Base-by-base conservation (phyloP, 1,140 invertebrate species). In the Protaetia brevitarsis region DNA sequence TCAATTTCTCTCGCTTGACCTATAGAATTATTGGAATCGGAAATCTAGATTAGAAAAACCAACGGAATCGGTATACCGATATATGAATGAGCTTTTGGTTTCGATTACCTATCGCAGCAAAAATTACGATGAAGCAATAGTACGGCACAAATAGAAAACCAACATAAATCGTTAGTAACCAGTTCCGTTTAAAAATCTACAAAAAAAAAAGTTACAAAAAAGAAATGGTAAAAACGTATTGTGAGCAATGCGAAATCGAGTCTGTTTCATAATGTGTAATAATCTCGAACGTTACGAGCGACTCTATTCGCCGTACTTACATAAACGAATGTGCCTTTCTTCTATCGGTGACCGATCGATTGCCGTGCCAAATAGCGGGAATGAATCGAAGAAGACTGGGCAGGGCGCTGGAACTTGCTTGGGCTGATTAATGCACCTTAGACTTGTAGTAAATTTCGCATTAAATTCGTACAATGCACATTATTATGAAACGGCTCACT, bases 61-160 rank as follows among this genome's bases (percentile, higher is more conserved):
- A n/a, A n/a, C n/a, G n/a, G n/a, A n/a, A n/a, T n/a, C n/a, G n/a
- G n/a, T n/a, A n/a, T n/a, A n/a, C n/a, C n/a, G n/a, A n/a, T n/a
- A n/a, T n/a, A n/a, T n/a, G n/a, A n/a, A n/a, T n/a, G n/a, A n/a
- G 2, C n/a, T 19, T 13, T 51, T 51, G 41, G 26, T 51, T 23
- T 51, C 8, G 26, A 36, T 36, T 36, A 36, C 34, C 11, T 10
- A 36, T 2, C 2, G 16, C 8, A 7, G 41, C 11, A 51, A 51
- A 34, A 19, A 51, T 51, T 51, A 23, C 41, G 41, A 51, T 51
- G 41, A 51, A 23, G 41, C 41, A 51, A 51, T 34, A 34, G n/a
- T n/a, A 34, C 31, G 31, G 8, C 8, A 34, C 8, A 11, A n/a
- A 34, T 51, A 23, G 2, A 51, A 19, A 45, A 23, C 41, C 16